These are phyloP conservation scores for Sphenopsis melanotis DNA, from an alignment of 2,797 vertebrate species.

Conservation along the genomic window DNA sequence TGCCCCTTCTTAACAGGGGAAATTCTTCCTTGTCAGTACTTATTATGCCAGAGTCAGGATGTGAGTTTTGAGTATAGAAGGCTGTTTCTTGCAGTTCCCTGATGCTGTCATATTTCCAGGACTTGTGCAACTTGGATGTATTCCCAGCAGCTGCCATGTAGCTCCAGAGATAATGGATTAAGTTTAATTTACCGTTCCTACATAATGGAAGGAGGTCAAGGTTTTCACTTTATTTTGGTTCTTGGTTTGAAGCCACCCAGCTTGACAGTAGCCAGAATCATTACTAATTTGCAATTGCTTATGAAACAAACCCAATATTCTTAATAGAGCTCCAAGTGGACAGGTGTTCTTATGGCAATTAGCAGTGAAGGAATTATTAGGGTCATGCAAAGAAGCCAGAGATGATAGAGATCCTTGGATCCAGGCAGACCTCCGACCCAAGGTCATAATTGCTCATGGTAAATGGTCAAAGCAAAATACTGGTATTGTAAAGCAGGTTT, in stretches of 20 bases:
- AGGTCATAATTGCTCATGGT: background rate
- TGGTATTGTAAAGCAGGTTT: background rate
- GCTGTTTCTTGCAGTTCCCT: background rate
- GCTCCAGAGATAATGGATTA: background rate
- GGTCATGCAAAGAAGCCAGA: background rate
- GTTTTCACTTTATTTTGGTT: constrained; percentile 11
- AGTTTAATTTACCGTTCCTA: background rate
- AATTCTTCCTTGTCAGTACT: background rate
- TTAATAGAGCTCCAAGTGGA: background rate
- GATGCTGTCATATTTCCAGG: background rate
- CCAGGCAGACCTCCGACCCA: background rate
- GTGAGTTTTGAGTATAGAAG: background rate
- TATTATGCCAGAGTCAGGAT: background rate
- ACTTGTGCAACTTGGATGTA: background rate
- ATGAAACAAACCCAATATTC: background rate
- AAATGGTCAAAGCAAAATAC: background rate
- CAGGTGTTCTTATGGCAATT: background rate
- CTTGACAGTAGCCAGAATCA: background rate
- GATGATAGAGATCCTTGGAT: background rate
- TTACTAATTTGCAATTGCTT: constrained; percentile 7
- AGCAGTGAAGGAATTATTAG: background rate
- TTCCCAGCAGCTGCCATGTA: background rate
- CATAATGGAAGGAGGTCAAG: constrained; percentile 24
- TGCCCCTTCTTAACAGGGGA: background rate
- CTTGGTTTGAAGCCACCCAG: background rate